Evolutionary conservation across 2,888 invertebrate species (phyloP).

Genomic region (Xestia c-nigrum): DNA sequence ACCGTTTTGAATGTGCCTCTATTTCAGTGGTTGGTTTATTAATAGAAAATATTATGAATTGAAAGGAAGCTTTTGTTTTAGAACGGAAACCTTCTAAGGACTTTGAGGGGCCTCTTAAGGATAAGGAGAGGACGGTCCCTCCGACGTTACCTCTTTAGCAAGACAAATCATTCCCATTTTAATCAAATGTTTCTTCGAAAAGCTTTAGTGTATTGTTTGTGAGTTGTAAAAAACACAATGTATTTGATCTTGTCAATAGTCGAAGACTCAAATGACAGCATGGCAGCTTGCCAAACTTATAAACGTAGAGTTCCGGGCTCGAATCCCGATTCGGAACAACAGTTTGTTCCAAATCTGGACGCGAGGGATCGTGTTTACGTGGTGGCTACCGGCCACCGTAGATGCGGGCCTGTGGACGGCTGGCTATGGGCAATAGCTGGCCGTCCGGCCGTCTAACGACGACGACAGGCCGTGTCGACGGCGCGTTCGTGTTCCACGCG

Average conservation of each 20-base stretch:
- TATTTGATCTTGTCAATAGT: conserved; percentile 42
- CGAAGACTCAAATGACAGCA: conserved; percentile 21
- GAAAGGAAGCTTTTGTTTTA: conserved; percentile 13
- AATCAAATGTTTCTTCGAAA: not conserved
- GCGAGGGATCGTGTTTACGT: conserved; percentile 32
- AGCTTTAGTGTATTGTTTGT: conserved; percentile 6
- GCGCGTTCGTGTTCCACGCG: no score
- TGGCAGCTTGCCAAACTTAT: conserved; percentile 48
- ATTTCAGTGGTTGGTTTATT: not conserved
- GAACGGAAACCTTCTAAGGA: not conserved
- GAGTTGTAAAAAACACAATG: conserved; percentile 7
- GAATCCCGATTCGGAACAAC: conserved; percentile 43
- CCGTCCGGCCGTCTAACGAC: no score
- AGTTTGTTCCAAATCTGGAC: conserved; percentile 42
- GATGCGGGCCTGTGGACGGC: no score
- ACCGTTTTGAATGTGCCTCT: not conserved
- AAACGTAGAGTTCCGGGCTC: conserved; percentile 50
- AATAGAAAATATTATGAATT: not conserved
- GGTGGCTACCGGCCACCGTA: no score
- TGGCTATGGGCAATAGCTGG: no score
- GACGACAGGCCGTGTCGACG: no score
- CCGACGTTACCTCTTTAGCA: not conserved
- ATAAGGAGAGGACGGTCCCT: not conserved
- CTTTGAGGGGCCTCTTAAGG: not conserved
- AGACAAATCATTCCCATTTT: conserved; percentile 1